These are phyloP conservation scores for Pheosia tremula DNA, from an alignment of 2,888 invertebrate species.

Conservation along the genomic window DNA sequence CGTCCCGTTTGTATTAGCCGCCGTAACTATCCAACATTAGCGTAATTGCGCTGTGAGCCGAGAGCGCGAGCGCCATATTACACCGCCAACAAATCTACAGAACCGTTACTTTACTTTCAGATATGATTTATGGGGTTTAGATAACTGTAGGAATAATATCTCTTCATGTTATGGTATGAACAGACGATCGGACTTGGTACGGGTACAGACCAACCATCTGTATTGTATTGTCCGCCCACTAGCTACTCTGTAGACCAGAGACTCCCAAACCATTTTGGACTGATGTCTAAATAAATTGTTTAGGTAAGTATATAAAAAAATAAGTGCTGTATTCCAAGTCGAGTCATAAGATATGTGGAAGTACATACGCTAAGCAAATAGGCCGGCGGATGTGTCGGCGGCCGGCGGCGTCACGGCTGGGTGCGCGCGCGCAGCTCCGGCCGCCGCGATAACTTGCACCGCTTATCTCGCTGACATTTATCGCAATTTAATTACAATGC, in stretches of 20 bases:
- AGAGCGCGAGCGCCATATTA: not conserved
- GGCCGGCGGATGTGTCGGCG: slow-evolving; percentile 21
- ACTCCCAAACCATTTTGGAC: no score
- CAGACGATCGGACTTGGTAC: no score
- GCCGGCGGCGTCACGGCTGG: not conserved
- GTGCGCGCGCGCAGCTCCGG: slow-evolving; percentile 15
- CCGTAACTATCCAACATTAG: not conserved
- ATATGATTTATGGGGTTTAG: not conserved
- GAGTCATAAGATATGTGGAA: not conserved
- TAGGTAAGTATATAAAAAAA: not conserved
- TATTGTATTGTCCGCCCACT: no score
- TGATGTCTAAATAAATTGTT: no score
- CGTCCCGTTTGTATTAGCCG: not conserved
- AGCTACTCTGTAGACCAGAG: no score
- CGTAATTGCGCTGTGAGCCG: not conserved
- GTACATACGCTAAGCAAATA: slow-evolving; percentile 5
- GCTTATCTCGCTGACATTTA: slow-evolving; percentile 62
- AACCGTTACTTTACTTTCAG: not conserved
- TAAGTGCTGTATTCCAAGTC: not conserved
- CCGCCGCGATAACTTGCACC: slow-evolving; percentile 47
- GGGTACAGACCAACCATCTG: no score
- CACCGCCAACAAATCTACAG: not conserved
- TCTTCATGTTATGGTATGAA: not conserved
- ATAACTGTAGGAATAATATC: not conserved
- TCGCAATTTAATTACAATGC: slow-evolving; percentile 66